A percentile compares a stretch with the other conserved stretches of the same genome.
Evolutionary conservation across 2,888 invertebrate species (phyloP).

Genomic region (Rotaria socialis): DNA sequence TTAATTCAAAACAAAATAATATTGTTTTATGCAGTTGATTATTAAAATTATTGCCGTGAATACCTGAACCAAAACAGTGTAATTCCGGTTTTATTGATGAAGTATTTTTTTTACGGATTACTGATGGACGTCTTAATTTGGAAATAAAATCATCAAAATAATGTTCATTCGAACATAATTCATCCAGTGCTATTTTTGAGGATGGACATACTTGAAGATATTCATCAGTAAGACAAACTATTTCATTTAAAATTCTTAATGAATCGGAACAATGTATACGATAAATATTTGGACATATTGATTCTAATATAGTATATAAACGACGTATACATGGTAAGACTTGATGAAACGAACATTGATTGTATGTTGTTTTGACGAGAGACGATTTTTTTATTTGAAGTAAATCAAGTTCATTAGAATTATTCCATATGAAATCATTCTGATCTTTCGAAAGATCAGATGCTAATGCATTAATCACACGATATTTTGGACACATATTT

Average conservation of each 20-base stretch:
- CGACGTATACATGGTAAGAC: conserved; percentile 19
- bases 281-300: background rate
- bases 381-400: background rate
- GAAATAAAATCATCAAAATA: background rate
- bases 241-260: conserved; percentile 17
- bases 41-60: background rate
- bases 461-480: background rate
- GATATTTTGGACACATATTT: background rate
- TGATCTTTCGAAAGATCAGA: background rate
- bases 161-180: background rate
- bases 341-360: background rate
- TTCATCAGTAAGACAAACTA: conserved; percentile 7
- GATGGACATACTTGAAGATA: background rate
- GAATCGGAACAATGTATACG: conserved; percentile 5
- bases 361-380: background rate
- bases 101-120: background rate
- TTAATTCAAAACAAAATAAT: conserved; percentile 24
- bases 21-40: background rate
- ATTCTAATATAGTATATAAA: background rate
- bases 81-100: background rate
- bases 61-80: background rate
- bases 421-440: background rate
- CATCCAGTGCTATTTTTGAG: background rate
- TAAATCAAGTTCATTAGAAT: background rate
- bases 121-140: background rate